Conservation (phyloP, 2,888 invertebrate species). For the Heliconius erato region DNA sequence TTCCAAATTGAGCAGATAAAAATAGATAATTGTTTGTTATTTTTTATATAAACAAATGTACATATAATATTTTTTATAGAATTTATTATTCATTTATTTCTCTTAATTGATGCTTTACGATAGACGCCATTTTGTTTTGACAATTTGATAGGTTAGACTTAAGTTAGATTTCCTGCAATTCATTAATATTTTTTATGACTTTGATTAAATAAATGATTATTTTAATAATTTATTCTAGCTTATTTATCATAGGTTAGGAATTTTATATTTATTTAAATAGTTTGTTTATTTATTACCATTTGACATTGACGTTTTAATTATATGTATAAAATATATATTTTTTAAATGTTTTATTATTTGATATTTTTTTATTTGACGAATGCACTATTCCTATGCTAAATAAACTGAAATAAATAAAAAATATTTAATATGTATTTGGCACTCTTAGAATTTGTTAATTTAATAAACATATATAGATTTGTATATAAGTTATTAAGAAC, state of each 20-base stretch:
- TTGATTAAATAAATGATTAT: slow-evolving; percentile 16
- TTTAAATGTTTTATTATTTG: not conserved
- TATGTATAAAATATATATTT: not conserved
- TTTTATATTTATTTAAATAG: not conserved
- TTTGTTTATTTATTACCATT: too few relatives aligned
- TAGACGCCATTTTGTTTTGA: slow-evolving; percentile 5
- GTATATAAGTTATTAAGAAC: not conserved
- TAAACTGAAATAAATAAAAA: slow-evolving; percentile 3
- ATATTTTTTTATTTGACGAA: not conserved
- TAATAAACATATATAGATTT: not conserved
- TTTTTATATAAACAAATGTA: not conserved
- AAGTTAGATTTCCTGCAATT: slow-evolving; percentile 19
- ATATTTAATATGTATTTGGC: slow-evolving; percentile 7
- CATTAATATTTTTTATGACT: slow-evolving; percentile 23
- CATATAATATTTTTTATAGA: not conserved
- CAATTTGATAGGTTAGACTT: slow-evolving; percentile 1
- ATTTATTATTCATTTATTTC: not conserved
- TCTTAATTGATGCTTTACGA: not conserved
- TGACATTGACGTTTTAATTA: not conserved
- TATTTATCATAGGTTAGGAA: slow-evolving; percentile 8
- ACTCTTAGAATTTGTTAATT: slow-evolving; percentile 13
- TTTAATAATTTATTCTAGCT: slow-evolving; percentile 13
- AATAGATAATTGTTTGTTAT: too few relatives aligned
- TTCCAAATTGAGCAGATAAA: too few relatives aligned
- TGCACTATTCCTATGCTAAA: not conserved